Conservation (phyloP, 2,888 invertebrate species). For the Zonitis immaculata region DNA sequence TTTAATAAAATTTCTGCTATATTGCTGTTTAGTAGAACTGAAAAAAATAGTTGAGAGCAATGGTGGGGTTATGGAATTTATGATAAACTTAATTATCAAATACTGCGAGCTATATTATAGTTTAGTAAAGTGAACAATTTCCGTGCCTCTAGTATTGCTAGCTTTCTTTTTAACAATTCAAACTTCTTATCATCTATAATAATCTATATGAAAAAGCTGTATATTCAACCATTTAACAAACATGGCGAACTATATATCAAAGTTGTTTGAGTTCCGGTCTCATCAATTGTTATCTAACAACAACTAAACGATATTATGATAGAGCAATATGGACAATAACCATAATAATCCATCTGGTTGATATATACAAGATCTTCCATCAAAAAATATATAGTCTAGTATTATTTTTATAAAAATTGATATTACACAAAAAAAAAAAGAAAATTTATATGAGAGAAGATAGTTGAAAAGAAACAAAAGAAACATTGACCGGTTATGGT, state of each 20-base stretch:
- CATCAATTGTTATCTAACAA: constrained; percentile 11
- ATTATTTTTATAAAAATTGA: constrained; percentile 7
- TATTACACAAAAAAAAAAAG: no score
- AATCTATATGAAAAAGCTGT: neutral
- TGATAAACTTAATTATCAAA: no score
- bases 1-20: no score
- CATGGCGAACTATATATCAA: neutral
- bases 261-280: constrained; percentile 8
- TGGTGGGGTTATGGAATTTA: no score
- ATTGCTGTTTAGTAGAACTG: no score
- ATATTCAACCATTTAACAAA: neutral
- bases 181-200: no score
- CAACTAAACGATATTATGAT: neutral
- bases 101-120: no score
- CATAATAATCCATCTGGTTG: constrained; percentile 11
- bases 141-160: neutral
- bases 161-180: no score
- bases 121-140: neutral
- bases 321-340: constrained; percentile 14
- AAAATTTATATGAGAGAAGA: constrained; percentile 7
- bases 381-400: constrained; percentile 9
- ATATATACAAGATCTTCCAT: constrained; percentile 10
- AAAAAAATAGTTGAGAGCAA: no score
- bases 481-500: constrained; percentile 25
- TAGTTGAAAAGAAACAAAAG: neutral